Percentiles rank a stretch among this genome's conserved stretches.
Conservation (phyloP, 2,797 vertebrate species). For the Picus viridis region DNA sequence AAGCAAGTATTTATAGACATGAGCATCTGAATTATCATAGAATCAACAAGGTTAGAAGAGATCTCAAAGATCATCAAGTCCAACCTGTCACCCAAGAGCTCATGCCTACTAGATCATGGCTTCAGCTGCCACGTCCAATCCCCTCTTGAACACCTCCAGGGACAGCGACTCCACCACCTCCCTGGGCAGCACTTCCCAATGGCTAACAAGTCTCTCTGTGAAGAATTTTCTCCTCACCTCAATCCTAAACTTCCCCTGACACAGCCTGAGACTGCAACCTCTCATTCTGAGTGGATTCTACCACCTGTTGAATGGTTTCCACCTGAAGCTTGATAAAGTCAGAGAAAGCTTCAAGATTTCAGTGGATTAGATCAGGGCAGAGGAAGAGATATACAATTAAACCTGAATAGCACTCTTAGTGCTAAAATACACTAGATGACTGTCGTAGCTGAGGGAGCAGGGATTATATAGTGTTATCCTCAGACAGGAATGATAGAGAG, state of each 20-base stretch:
- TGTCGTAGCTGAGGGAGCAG: neutral
- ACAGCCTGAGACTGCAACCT: too few relatives aligned
- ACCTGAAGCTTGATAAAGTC: neutral
- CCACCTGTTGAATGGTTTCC: neutral
- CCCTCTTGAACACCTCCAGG: too few relatives aligned
- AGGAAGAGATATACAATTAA: neutral
- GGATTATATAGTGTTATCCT: neutral
- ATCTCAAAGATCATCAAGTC: too few relatives aligned
- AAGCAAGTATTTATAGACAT: neutral
- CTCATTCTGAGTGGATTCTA: neutral
- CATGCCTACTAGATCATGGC: too few relatives aligned
- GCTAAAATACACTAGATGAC: neutral
- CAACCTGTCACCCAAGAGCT: too few relatives aligned
- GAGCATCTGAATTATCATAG: neutral
- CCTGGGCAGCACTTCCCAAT: too few relatives aligned
- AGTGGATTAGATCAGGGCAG: neutral
- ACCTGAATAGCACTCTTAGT: neutral
- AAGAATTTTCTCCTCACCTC: too few relatives aligned
- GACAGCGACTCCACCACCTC: too few relatives aligned
- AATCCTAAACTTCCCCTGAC: too few relatives aligned
- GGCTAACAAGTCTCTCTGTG: too few relatives aligned
- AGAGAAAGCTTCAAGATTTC: neutral
- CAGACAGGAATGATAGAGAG: neutral
- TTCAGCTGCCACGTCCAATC: too few relatives aligned
- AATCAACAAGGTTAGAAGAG: too few relatives aligned